These are phyloP conservation scores for Drosophila neotestacea DNA, from an alignment of 2,888 invertebrate species.

Conservation along the genomic window DNA sequence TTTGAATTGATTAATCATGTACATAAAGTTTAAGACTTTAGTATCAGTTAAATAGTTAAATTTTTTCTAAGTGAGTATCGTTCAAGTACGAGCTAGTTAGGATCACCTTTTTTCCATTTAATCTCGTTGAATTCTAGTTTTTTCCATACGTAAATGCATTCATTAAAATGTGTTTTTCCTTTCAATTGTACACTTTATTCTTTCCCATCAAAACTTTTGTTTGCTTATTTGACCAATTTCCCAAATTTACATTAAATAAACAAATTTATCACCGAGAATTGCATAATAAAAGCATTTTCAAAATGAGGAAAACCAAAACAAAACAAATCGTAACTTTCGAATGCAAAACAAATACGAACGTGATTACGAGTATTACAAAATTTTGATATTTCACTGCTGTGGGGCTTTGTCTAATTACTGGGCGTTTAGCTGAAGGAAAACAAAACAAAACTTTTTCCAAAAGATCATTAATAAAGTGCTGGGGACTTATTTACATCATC, in stretches of 20 bases:
- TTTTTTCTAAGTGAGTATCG: background rate
- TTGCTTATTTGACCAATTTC: conserved; percentile 1
- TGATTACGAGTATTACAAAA: conserved; percentile 25
- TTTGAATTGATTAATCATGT: background rate
- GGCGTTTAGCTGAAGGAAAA: conserved; percentile 44
- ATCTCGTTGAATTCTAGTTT: background rate
- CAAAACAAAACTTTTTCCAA: conserved; percentile 28
- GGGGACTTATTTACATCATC: conserved; percentile 8
- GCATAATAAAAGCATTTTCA: conserved; percentile 15
- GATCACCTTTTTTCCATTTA: background rate
- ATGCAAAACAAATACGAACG: conserved; percentile 26
- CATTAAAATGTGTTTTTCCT: background rate
- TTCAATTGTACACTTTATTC: background rate
- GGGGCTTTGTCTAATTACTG: conserved; percentile 49
- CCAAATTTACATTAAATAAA: conserved; percentile 3
- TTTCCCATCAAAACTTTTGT: background rate
- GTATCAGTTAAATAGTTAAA: no score
- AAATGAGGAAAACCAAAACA: conserved; percentile 2
- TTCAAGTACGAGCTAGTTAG: background rate
- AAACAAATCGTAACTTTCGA: conserved; percentile 39
- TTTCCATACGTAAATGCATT: background rate
- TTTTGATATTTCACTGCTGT: conserved; percentile 1
- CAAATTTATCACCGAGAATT: conserved; percentile 7
- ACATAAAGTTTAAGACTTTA: no score
- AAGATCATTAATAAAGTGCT: conserved; percentile 47